A percentile compares a stretch with the other conserved stretches of the same genome.
Evolutionary conservation across 2,797 vertebrate species (phyloP).

Genomic region (Phoxinus dragarum): DNA sequence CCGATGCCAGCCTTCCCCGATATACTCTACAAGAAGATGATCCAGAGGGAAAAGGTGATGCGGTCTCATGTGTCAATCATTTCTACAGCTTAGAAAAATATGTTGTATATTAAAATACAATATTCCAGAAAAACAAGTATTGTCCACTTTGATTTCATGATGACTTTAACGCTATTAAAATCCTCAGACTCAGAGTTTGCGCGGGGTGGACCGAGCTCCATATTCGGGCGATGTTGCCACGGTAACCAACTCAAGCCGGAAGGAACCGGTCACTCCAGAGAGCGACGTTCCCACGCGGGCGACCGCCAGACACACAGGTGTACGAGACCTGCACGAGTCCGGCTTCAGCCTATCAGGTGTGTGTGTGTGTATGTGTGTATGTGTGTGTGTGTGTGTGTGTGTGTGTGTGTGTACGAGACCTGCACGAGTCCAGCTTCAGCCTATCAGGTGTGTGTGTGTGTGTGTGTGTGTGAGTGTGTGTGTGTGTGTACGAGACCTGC

Average conservation of each 20-base stretch:
- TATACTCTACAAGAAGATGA: conserved; percentile 96
- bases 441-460: no score
- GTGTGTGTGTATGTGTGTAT: background rate
- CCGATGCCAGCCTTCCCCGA: conserved; percentile 93
- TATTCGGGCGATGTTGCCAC: conserved; percentile 90
- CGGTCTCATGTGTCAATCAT: background rate
- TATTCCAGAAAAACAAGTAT: background rate
- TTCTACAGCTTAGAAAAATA: no score
- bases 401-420: no score
- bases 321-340: conserved; percentile 95
- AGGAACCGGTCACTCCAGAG: conserved; percentile 82
- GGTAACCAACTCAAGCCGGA: conserved; percentile 85
- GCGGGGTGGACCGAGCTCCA: conserved; percentile 90
- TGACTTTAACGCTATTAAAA: background rate
- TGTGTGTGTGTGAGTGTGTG: no score
- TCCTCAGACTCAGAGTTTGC: conserved; percentile 84
- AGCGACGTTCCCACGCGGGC: conserved; percentile 88
- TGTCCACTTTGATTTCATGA: background rate
- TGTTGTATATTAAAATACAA: no score
- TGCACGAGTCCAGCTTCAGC: no score
- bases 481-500: no score
- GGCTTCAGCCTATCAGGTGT: conserved; percentile 95
- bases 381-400: no score
- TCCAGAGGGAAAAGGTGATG: conserved; percentile 93
- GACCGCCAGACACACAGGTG: conserved; percentile 87